phyloP scores from a whole-genome alignment of 2,888 invertebrate genomes.

The Drosophila neoperkinsi region DNA sequence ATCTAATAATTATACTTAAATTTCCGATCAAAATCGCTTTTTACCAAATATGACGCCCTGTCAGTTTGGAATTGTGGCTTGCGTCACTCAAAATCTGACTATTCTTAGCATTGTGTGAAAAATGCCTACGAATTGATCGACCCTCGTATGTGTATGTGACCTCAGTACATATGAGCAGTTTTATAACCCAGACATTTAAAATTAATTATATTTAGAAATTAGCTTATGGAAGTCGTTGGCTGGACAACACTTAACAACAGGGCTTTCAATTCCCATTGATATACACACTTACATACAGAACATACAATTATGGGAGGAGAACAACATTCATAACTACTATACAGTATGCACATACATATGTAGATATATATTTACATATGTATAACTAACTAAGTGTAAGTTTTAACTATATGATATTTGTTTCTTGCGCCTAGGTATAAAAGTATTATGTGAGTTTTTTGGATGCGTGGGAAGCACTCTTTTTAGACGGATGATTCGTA shows the following conservation, averaged over 20 bases:
- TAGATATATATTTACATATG: constrained; percentile 2
- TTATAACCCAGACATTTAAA: constrained; percentile 60
- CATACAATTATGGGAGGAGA: constrained; percentile 3
- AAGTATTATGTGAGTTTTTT: constrained; percentile 29
- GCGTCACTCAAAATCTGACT: neutral
- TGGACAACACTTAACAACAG: constrained; percentile 24
- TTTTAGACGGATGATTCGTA: constrained; percentile 95
- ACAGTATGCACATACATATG: constrained; percentile 4
- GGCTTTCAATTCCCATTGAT: constrained; percentile 17
- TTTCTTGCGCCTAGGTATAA: constrained; percentile 32
- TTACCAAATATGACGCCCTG: neutral
- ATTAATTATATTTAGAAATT: constrained; percentile 39
- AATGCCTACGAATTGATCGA: constrained; percentile 8
- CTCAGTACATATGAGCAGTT: constrained; percentile 73
- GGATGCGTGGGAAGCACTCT: constrained; percentile 39
- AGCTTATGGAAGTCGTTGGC: constrained; percentile 58
- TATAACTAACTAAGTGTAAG: constrained; percentile 30
- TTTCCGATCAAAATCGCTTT: neutral
- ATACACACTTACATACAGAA: constrained; percentile 10
- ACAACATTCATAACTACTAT: constrained; percentile 13
- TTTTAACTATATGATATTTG: constrained; percentile 33
- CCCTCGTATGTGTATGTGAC: constrained; percentile 32
- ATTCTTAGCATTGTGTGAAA: neutral
- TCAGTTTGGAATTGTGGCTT: neutral
- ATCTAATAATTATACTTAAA: neutral